A percentile compares a stretch with the other conserved stretches of the same genome.
These are phyloP conservation scores for Poeciliopsis turrubarensis DNA, from an alignment of 2,113 vertebrate genomes.

Conservation along the genomic window DNA sequence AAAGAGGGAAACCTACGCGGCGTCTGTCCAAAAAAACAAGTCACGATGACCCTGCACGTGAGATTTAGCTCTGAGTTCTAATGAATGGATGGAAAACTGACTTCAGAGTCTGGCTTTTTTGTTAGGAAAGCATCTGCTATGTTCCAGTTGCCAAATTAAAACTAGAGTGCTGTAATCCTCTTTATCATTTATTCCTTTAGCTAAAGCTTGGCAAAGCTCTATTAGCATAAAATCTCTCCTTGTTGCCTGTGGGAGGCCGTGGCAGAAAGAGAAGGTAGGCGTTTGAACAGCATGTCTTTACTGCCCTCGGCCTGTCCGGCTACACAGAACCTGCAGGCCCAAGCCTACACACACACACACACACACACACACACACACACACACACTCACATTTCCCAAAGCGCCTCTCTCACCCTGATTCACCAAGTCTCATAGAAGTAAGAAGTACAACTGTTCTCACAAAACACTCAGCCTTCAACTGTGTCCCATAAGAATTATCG, in stretches of 20 bases:
- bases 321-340: conserved; percentile 47
- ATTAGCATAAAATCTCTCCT: conserved; percentile 24
- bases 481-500: neutral
- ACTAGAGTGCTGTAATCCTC: neutral
- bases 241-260: conserved; percentile 55
- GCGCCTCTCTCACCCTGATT: conserved; percentile 25
- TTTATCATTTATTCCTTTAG: neutral
- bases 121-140: neutral
- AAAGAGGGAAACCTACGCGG: conserved; percentile 60
- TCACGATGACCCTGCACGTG: conserved; percentile 45
- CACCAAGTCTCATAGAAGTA: conserved; percentile 25
- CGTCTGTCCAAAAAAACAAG: conserved; percentile 28
- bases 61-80: conserved; percentile 22
- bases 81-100: conserved; percentile 29
- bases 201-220: conserved; percentile 8
- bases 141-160: neutral
- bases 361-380: no score
- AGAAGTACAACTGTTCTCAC: conserved; percentile 9
- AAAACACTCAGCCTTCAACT: neutral
- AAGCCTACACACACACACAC: conserved; percentile 2
- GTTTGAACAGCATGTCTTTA: conserved; percentile 60
- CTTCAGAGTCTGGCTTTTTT: neutral
- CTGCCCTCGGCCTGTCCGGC: conserved; percentile 58
- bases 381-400: conserved; percentile 16
- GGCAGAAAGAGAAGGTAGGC: conserved; percentile 55